Evolutionary conservation across 2,113 vertebrate species (phyloP).

Genomic region (Eptatretus burgeri): DNA sequence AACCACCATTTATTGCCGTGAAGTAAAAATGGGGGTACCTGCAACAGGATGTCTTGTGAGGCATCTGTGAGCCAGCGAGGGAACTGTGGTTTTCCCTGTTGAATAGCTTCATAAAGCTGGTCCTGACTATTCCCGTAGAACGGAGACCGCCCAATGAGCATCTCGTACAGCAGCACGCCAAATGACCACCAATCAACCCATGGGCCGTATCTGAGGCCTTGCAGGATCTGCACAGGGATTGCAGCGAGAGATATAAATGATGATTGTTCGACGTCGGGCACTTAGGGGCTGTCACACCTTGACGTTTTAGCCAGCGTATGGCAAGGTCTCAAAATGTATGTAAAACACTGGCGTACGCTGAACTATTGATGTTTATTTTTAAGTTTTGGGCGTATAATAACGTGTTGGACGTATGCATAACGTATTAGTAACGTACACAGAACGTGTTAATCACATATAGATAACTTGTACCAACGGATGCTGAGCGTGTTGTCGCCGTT

Average conservation of each 20-base stretch:
- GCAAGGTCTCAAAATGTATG: too few relatives aligned
- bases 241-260: accelerated
- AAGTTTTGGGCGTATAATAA: too few relatives aligned
- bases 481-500: too few relatives aligned
- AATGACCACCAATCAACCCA: slow-evolving; percentile 99
- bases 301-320: too few relatives aligned
- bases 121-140: slow-evolving; percentile 93
- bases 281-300: too few relatives aligned
- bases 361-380: too few relatives aligned
- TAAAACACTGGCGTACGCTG: too few relatives aligned
- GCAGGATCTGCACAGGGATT: slow-evolving; percentile 31
- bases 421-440: too few relatives aligned
- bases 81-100: slow-evolving; percentile 63
- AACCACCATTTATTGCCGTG: too few relatives aligned
- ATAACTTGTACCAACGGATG: too few relatives aligned
- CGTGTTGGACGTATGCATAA: too few relatives aligned
- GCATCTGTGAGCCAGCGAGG: slow-evolving; percentile 92
- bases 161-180: slow-evolving; percentile 76
- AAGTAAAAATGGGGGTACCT: slow-evolving; percentile 17
- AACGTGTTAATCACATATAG: too few relatives aligned
- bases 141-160: slow-evolving; percentile 84
- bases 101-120: slow-evolving; percentile 81
- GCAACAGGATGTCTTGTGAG: slow-evolving; percentile 55
- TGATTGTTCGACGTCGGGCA: background rate
- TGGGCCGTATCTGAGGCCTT: slow-evolving; percentile 63